phyloP scores from a whole-genome alignment of 2,888 invertebrate genomes.

The Melolontha melolontha region DNA sequence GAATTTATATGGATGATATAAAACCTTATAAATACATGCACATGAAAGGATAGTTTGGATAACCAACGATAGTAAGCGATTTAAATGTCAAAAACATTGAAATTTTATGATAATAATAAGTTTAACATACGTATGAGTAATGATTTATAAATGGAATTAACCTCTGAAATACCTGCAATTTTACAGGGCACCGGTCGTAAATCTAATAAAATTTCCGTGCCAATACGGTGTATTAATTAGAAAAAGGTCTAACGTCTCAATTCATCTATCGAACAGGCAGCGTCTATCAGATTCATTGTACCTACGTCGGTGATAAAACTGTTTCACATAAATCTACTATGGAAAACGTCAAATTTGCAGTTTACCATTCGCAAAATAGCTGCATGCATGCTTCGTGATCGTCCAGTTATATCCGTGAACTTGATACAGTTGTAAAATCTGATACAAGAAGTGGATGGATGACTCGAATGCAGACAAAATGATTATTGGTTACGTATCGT shows the following conservation, averaged over 20 bases:
- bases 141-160: constrained; percentile 50
- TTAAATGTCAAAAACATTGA: constrained; percentile 48
- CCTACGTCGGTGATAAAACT: constrained; percentile 48
- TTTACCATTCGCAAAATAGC: constrained; percentile 55
- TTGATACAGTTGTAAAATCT: neutral
- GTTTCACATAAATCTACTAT: constrained; percentile 58
- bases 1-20: constrained; percentile 5
- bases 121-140: constrained; percentile 37
- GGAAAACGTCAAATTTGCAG: constrained; percentile 60
- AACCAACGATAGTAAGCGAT: constrained; percentile 29
- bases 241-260: constrained; percentile 59
- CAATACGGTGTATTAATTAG: neutral
- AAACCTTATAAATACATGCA: constrained; percentile 15
- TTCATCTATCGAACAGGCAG: constrained; percentile 55
- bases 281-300: constrained; percentile 7
- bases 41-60: constrained; percentile 13
- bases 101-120: constrained; percentile 46
- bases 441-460: constrained; percentile 43
- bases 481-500: constrained; percentile 63
- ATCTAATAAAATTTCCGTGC: constrained; percentile 41
- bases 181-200: constrained; percentile 44
- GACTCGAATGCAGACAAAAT: constrained; percentile 60
- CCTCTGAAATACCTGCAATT: constrained; percentile 44
- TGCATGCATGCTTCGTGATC: constrained; percentile 30
- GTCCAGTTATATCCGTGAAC: constrained; percentile 5